Percentiles rank a stretch among this genome's conserved stretches.
Evolutionary conservation across 1,140 invertebrate species (phyloP).

Genomic region (Drosophila tropicalis): DNA sequence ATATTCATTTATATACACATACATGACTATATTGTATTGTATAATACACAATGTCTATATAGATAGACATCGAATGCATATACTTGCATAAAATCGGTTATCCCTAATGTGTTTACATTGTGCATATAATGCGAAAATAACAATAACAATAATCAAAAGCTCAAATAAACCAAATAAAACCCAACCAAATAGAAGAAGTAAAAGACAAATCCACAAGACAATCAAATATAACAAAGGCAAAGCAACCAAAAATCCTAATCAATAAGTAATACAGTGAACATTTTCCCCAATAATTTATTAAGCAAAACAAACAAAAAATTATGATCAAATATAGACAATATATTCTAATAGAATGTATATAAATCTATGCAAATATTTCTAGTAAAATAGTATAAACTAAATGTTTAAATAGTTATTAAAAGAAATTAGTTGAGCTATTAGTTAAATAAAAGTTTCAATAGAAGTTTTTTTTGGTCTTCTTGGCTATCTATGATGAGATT

Average conservation of each 20-base stretch:
- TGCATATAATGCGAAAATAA: constrained; percentile 70
- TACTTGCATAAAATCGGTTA: constrained; percentile 17
- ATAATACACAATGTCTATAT: neutral
- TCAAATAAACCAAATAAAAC: constrained; percentile 9
- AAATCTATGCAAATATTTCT: no score
- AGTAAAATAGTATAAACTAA: no score
- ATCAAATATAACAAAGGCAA: constrained; percentile 19
- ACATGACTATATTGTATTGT: neutral
- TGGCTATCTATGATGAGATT: constrained; percentile 6
- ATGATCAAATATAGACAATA: no score
- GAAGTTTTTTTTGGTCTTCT: no score
- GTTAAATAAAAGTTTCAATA: no score
- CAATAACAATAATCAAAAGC: constrained; percentile 49
- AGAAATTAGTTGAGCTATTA: neutral
- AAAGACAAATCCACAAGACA: constrained; percentile 23
- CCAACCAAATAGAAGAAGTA: constrained; percentile 20
- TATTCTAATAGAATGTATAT: no score
- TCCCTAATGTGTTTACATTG: constrained; percentile 68
- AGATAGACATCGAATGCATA: constrained; percentile 2
- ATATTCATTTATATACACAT: constrained; percentile 41
- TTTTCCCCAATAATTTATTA: neutral
- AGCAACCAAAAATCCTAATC: constrained; percentile 38
- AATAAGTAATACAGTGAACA: constrained; percentile 35
- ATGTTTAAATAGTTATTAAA: neutral
- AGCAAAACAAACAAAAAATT: neutral